Conservation (phyloP, 92 coral and sea anemone genomes). For the Epizoanthus ramosus region DNA sequence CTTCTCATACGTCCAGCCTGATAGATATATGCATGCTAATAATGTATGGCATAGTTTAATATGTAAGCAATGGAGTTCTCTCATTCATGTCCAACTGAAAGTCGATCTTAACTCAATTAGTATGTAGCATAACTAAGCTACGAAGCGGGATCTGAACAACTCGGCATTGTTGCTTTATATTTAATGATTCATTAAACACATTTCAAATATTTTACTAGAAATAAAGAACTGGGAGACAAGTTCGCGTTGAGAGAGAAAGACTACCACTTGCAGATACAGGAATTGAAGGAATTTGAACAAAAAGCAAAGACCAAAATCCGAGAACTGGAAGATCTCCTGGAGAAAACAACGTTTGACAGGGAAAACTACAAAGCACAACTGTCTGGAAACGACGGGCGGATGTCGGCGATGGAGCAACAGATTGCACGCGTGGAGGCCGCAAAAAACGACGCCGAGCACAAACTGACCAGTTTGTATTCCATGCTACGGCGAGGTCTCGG, state of each 20-base stretch:
- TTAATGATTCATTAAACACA: not conserved
- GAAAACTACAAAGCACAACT: conserved; percentile 89
- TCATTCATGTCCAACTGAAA: too few relatives aligned
- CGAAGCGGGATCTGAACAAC: too few relatives aligned
- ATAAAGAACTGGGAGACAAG: conserved; percentile 73
- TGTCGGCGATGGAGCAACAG: conserved; percentile 77
- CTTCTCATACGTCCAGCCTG: too few relatives aligned
- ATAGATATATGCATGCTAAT: too few relatives aligned
- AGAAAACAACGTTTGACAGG: conserved; percentile 80
- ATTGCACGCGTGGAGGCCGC: conserved; percentile 72
- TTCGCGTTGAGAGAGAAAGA: conserved; percentile 79
- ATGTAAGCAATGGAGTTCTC: too few relatives aligned
- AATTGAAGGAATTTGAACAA: conserved; percentile 70
- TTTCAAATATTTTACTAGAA: conserved; percentile 39
- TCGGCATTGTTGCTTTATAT: not conserved
- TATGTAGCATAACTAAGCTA: too few relatives aligned
- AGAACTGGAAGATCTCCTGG: conserved; percentile 75
- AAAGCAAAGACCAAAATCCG: conserved; percentile 67
- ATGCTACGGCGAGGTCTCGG: conserved; percentile 76
- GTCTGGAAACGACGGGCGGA: conserved; percentile 87
- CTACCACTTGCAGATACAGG: conserved; percentile 68
- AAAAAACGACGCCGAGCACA: conserved; percentile 77
- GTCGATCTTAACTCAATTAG: too few relatives aligned
- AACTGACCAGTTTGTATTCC: conserved; percentile 71
- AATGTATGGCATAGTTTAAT: too few relatives aligned